Evolutionary conservation across 2,888 invertebrate species (phyloP).

Genomic region (Thereva nobilitata): DNA sequence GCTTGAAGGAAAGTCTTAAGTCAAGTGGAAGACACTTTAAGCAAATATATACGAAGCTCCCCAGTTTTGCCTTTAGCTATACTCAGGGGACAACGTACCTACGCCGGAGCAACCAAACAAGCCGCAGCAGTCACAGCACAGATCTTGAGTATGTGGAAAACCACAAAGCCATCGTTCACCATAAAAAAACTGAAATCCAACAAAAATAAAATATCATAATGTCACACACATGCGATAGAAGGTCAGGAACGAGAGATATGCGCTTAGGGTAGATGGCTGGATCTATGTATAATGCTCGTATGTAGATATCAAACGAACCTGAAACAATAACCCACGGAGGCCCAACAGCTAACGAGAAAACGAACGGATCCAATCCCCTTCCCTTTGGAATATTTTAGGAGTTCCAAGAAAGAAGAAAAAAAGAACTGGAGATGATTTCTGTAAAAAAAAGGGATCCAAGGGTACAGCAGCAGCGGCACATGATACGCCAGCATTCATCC

Average conservation of each 20-base stretch:
- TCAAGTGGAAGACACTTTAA: conserved; percentile 26
- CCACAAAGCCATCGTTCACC: conserved; percentile 22
- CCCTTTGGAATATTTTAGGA: conserved; percentile 25
- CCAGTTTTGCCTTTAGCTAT: background rate
- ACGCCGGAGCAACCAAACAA: background rate
- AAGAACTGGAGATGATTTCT: background rate
- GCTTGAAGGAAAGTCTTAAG: conserved; percentile 13
- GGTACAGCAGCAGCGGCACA: conserved; percentile 14
- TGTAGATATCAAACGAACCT: conserved; percentile 31
- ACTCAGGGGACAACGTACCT: background rate
- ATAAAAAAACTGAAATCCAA: conserved; percentile 26
- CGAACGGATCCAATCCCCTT: conserved; percentile 16
- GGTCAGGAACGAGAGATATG: conserved; percentile 15
- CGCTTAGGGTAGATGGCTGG: background rate
- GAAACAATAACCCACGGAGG: conserved; percentile 33
- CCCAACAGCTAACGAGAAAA: conserved; percentile 24
- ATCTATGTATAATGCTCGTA: background rate
- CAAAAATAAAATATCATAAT: conserved; percentile 29
- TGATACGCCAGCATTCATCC: conserved; percentile 14
- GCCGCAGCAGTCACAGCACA: conserved; percentile 4
- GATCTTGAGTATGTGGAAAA: conserved; percentile 21
- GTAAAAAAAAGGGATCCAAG: conserved; percentile 19
- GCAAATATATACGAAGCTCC: conserved; percentile 18
- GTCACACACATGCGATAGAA: conserved; percentile 17
- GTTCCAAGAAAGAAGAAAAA: conserved; percentile 1